Percentiles rank a stretch among this genome's conserved stretches.
These are phyloP conservation scores for Abramis brama DNA, from an alignment of 2,113 vertebrate genomes.

Conservation along the genomic window DNA sequence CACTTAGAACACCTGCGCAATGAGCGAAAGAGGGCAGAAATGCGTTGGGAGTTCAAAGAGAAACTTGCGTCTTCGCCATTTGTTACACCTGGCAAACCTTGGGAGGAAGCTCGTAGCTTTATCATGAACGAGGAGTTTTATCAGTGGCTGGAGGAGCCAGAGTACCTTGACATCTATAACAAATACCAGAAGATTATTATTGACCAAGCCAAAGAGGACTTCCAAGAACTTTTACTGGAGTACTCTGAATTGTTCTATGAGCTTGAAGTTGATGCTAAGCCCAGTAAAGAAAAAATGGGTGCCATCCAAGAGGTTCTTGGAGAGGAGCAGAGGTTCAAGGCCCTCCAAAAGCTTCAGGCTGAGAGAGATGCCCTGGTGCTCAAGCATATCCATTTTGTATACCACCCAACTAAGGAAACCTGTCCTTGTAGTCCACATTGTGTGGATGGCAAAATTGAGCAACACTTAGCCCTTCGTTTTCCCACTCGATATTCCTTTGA, in stretches of 20 bases:
- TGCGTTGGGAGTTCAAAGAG: conserved; percentile 88
- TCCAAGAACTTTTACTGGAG: conserved; percentile 94
- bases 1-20: conserved; percentile 89
- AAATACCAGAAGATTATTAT: conserved; percentile 96
- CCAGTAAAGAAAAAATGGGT: conserved; percentile 99
- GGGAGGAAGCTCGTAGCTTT: conserved; percentile 96
- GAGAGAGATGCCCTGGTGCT: conserved; percentile 94
- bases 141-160: conserved; percentile 88
- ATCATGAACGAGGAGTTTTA: conserved; percentile 98
- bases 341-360: conserved; percentile 92
- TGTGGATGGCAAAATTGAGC: conserved; percentile 89
- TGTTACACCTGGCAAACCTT: conserved; percentile 93
- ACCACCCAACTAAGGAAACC: conserved; percentile 95
- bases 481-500: conserved; percentile 81
- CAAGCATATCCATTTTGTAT: conserved; percentile 99
- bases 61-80: conserved; percentile 88
- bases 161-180: conserved; percentile 93
- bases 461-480: conserved; percentile 83
- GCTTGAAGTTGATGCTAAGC: conserved; percentile 94
- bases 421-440: conserved; percentile 89
- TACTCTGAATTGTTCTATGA: conserved; percentile 98
- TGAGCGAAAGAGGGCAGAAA: conserved; percentile 86
- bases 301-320: conserved; percentile 94
- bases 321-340: conserved; percentile 93
- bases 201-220: conserved; percentile 94